phyloP scores from a whole-genome alignment of 2,888 invertebrate genomes.

The Proisotoma minuta region DNA sequence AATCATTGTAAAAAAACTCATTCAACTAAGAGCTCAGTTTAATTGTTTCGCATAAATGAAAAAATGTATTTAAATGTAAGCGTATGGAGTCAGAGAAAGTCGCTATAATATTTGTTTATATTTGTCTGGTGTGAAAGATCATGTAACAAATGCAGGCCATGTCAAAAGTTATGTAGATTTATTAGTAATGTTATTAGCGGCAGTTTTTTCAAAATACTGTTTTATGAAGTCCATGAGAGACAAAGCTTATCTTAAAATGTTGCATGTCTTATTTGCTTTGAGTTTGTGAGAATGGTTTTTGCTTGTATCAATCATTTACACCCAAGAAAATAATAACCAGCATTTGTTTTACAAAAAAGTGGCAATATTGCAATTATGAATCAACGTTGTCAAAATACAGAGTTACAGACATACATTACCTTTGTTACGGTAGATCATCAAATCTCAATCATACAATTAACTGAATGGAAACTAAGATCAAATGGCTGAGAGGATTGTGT shows the following conservation, averaged over 20 bases:
- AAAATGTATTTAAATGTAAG: too few relatives aligned
- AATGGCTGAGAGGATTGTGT: constrained; percentile 35
- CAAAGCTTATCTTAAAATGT: too few relatives aligned
- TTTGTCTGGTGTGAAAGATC: too few relatives aligned
- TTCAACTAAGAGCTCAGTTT: constrained; percentile 14
- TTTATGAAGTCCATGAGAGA: neutral
- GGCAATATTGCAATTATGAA: constrained; percentile 19
- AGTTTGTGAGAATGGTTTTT: constrained; percentile 8
- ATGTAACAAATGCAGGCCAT: constrained; percentile 21
- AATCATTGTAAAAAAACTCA: neutral
- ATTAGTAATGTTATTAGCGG: neutral
- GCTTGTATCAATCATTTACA: constrained; percentile 27
- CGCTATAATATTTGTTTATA: too few relatives aligned
- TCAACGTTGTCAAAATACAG: constrained; percentile 19
- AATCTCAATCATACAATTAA: constrained; percentile 11
- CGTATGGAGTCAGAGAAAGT: too few relatives aligned
- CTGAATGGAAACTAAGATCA: constrained; percentile 20
- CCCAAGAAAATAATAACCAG: constrained; percentile 13
- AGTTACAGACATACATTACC: constrained; percentile 10
- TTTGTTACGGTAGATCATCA: neutral
- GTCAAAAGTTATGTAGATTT: neutral
- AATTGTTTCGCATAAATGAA: neutral
- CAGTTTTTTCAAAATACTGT: neutral
- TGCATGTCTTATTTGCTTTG: neutral
- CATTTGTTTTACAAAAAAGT: constrained; percentile 6